These are phyloP conservation scores for Sebastes elongatus DNA, from an alignment of 2,797 vertebrate genomes.

Conservation along the genomic window DNA sequence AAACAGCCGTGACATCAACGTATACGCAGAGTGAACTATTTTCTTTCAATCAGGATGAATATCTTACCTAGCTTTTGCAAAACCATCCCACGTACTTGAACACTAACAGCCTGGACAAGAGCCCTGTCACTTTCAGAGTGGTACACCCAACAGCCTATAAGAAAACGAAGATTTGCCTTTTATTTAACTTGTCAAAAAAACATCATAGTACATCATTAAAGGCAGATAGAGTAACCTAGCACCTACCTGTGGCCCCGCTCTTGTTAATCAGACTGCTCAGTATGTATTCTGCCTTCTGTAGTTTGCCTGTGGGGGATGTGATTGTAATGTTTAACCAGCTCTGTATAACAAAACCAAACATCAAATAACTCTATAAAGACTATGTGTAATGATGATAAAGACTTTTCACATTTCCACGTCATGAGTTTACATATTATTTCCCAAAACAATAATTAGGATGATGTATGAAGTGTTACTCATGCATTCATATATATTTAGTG, in stretches of 20 bases:
- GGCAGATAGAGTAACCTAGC: background rate
- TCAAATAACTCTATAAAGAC: background rate
- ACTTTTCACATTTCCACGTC: background rate
- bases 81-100: constrained; percentile 94
- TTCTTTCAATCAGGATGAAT: accelerated
- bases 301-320: constrained; percentile 84
- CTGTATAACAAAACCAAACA: background rate
- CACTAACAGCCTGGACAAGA: constrained; percentile 92
- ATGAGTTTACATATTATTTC: background rate
- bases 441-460: background rate
- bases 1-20: background rate
- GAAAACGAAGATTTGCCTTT: background rate
- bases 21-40: background rate
- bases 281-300: constrained; percentile 94
- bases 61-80: constrained; percentile 92
- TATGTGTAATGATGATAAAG: background rate
- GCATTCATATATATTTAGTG: background rate
- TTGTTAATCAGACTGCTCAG: constrained; percentile 90
- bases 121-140: constrained; percentile 83
- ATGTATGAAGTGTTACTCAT: background rate
- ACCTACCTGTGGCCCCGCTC: constrained; percentile 87
- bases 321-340: background rate
- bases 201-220: background rate
- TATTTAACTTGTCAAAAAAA: background rate
- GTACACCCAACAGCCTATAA: constrained; percentile 90